phyloP scores from a whole-genome alignment of 2,797 vertebrate genomes.

The Cryptoprocta ferox region DNA sequence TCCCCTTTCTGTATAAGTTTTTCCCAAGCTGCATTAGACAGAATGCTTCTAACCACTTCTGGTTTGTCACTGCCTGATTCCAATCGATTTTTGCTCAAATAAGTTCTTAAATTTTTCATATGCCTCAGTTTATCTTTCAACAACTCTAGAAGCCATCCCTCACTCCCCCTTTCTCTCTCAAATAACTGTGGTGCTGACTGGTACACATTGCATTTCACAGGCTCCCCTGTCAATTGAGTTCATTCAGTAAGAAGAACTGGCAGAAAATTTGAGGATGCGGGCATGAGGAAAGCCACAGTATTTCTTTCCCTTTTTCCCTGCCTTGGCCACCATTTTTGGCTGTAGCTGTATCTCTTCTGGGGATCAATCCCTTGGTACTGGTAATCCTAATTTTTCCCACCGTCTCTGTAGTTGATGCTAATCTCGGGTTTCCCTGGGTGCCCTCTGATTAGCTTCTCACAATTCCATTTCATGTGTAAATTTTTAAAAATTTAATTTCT shows the following conservation, averaged over 20 bases:
- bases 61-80: background rate
- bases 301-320: background rate
- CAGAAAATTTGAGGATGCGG: background rate
- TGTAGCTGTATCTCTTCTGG: background rate
- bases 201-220: background rate
- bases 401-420: background rate
- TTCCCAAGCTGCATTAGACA: background rate
- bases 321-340: background rate
- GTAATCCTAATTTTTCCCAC: background rate
- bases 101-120: background rate
- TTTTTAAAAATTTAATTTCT: background rate
- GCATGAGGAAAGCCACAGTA: background rate
- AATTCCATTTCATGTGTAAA: background rate
- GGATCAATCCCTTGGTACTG: background rate
- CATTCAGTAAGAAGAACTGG: background rate
- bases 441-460: background rate
- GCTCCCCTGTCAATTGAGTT: background rate
- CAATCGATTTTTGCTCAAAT: background rate
- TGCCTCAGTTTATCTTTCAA: background rate
- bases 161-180: background rate
- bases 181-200: background rate
- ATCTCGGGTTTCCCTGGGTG: background rate
- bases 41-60: background rate
- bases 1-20: background rate
- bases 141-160: background rate